These are phyloP conservation scores for Rhopalosiphum maidis DNA, from an alignment of 1,140 invertebrate genomes.

Conservation along the genomic window DNA sequence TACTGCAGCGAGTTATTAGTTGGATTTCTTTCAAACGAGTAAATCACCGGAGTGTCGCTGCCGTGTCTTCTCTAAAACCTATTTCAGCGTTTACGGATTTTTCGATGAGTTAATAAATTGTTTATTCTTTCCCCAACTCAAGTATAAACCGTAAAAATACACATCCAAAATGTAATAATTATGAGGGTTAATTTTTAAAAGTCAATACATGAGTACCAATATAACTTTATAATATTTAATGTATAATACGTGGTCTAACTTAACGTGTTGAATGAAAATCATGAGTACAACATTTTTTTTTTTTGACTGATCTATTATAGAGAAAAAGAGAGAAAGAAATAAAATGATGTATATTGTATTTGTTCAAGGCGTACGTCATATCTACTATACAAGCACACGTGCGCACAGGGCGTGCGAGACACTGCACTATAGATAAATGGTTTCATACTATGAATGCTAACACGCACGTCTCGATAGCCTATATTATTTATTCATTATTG, in stretches of 20 bases:
- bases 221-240: background rate
- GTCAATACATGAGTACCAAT: background rate
- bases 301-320: background rate
- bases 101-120: background rate
- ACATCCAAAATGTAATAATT: background rate
- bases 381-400: background rate
- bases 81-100: background rate
- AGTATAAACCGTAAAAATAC: background rate
- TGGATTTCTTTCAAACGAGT: background rate
- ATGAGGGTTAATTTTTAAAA: background rate
- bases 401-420: background rate
- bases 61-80: background rate
- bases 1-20: background rate
- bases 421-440: background rate
- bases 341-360: background rate
- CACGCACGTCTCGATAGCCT: background rate
- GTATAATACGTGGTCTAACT: background rate
- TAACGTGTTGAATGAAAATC: background rate
- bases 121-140: background rate
- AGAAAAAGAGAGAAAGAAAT: background rate
- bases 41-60: background rate
- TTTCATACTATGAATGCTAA: background rate
- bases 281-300: background rate
- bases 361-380: background rate
- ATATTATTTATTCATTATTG: background rate